Evolutionary conservation across 2,888 invertebrate species (phyloP), one percentile per base, ranked within the genome.

Genomic region (Spisula solida): DNA sequence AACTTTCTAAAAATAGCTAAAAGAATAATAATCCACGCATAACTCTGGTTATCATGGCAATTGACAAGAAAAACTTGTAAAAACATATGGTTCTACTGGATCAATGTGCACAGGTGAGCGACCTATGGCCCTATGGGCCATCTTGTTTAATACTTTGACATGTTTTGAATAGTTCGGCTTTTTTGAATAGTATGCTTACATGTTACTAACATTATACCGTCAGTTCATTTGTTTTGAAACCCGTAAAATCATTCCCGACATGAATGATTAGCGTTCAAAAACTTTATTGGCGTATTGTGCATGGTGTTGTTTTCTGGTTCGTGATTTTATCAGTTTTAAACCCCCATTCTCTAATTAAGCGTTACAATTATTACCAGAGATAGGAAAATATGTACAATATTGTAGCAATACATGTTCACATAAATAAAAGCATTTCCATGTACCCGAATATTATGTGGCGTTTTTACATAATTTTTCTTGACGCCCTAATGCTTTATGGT

Each of bases 401-500:
- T 31, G 29, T 10, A 8, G 31, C 31, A 25, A 31, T 34, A 16
- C 31, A 31, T 16, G 31, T 31, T 12, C 18, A 14, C 75, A 75
- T 34, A 34, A 18, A 34, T 18, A 75, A 75, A 34, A 75, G 34
- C 75, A 75, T 75, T 75, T 75, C 16, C 75, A 34, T 75, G 75
- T 75, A 75, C 29, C 34, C 8, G 16, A 6, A 75, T 8, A 4
- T 75, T 34, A 25, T 75, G 29, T 34, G 34, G n/a, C 29, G 29
- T 31, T 18, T 41, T 75, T 29, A 34, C 16, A 34, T 75, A 75
- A 75, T 75, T 75, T 75, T 75, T 25, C 75, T 25, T 66, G 60
- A 25, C 60, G 60, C 60, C 25, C n/a, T 10, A 66, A 0, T 25
- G n/a, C 6, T 66, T 66, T 66, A 66, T 25, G 2, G 60, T 4